Base-by-base conservation (phyloP, 2,797 vertebrate species). In the Babyrousa celebensis region DNA sequence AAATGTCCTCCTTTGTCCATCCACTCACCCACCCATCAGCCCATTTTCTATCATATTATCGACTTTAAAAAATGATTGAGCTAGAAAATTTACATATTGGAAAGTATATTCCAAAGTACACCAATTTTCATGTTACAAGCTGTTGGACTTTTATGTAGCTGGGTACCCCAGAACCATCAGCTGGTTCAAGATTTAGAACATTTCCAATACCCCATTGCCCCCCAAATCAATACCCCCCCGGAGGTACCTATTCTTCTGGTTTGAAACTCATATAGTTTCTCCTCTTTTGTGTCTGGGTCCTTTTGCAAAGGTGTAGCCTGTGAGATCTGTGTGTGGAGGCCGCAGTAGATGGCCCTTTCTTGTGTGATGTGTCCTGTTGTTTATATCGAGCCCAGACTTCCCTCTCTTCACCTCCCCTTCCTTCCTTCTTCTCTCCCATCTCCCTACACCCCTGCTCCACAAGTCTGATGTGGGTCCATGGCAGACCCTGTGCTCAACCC, bases 241-340 rank as follows among this genome's bases (percentile, higher is more conserved):
- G 40, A 25, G 58, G 7, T 18, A 16, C 12, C 27, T 9, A 0
- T 48, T 70, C 80, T 85, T 71, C 23, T 12, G 6, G 25, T 54
- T 6, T 7, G 52, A 17, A 32, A 18, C 25, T 15, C 36, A 0
- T 6, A 0, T 0, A 0, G 27, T 14, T 7, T n/a, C 62, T 68
- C 43, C 72, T 36, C 54, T 71, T 62, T 9, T 18, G 58, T 43
- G 58, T 12, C 63, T n/a, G 43, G 14, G 32, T 36, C 77, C 40
- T 27, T 27, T 10, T 56, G 80, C 74, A 15, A 3, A 5, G 1
- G 3, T 0, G 0, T 40, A 3, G 23, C 6, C 43, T 11, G 32
- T 12, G n/a, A 70, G 11, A 9, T 27, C 11, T 0, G 0, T 1
- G 48, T 3, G 1, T 0, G 18, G 67, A 12, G 10, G 68, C 3